phyloP scores from a whole-genome alignment of 2,113 vertebrate species.

The Galbula dea region DNA sequence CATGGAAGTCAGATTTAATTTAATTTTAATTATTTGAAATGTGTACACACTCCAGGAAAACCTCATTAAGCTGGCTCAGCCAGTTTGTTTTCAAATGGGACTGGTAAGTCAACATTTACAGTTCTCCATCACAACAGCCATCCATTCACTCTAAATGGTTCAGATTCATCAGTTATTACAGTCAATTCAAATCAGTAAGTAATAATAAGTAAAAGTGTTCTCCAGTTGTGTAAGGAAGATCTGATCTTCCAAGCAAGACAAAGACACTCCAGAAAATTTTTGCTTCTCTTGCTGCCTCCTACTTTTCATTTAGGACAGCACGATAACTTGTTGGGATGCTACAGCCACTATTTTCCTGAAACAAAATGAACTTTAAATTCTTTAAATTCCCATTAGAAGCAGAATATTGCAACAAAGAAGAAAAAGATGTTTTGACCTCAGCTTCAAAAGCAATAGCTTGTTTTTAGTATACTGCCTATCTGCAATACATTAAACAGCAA shows the following conservation, averaged over 20 bases:
- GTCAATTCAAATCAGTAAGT: not conserved
- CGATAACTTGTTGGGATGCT: not conserved
- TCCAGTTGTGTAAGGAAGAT: not conserved
- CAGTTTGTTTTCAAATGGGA: conserved; percentile 57
- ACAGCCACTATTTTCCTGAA: not conserved
- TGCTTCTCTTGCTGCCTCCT: not conserved
- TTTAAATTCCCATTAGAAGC: not conserved
- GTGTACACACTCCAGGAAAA: conserved; percentile 66
- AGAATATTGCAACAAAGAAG: not conserved
- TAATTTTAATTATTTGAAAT: conserved; percentile 74
- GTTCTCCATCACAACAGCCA: conserved; percentile 45
- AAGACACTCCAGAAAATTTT: not conserved
- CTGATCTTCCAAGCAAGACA: not conserved
- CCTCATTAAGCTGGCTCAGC: conserved; percentile 63
- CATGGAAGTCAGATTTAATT: conserved; percentile 59
- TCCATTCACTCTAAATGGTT: conserved; percentile 38
- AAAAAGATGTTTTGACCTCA: not conserved
- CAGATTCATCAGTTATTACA: conserved; percentile 62
- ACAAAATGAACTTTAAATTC: not conserved
- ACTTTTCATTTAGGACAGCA: not conserved
- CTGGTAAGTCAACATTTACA: conserved; percentile 34
- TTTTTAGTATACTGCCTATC: not conserved
- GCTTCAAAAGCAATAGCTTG: not conserved
- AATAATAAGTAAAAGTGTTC: not conserved
- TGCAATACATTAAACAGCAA: not conserved